Evolutionary conservation across 2,797 vertebrate genomes (phyloP).

Genomic region (Xenopus petersii): DNA sequence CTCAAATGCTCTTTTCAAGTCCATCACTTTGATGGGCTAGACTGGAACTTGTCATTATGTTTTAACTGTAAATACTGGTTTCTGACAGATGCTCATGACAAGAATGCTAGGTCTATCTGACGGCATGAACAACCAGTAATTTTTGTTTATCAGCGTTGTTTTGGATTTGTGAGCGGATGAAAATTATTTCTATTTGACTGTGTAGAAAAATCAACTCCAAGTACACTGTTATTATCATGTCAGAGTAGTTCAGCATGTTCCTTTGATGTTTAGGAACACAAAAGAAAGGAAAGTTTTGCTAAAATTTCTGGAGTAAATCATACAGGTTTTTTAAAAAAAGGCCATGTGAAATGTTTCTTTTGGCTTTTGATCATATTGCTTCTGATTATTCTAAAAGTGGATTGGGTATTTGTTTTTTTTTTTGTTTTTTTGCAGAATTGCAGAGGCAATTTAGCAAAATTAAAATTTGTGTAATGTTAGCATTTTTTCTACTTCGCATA

Average conservation of each 20-base stretch:
- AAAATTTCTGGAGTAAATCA: slow-evolving; percentile 7
- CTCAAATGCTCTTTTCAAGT: no score
- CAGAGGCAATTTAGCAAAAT: no score
- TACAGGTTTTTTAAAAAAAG: slow-evolving; percentile 6
- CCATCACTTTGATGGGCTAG: no score
- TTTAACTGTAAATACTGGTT: neutral
- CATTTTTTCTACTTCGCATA: no score
- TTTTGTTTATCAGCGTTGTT: slow-evolving; percentile 2
- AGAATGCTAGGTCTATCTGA: neutral
- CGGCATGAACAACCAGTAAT: neutral
- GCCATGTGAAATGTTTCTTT: no score
- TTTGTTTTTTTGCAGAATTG: no score
- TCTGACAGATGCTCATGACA: slow-evolving; percentile 4
- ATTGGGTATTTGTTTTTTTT: no score
- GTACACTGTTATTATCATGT: slow-evolving; percentile 31
- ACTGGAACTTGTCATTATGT: no score
- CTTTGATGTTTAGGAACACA: slow-evolving; percentile 27
- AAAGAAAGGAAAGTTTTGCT: slow-evolving; percentile 5
- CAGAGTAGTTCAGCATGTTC: slow-evolving; percentile 17
- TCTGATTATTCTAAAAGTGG: no score
- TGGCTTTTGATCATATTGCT: no score
- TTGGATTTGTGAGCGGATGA: neutral
- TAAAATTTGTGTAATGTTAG: no score
- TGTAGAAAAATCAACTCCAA: slow-evolving; percentile 20
- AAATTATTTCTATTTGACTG: slow-evolving; percentile 18